Base-by-base conservation (phyloP, 2,797 vertebrate genomes). In the Sebastes iracundus region DNA sequence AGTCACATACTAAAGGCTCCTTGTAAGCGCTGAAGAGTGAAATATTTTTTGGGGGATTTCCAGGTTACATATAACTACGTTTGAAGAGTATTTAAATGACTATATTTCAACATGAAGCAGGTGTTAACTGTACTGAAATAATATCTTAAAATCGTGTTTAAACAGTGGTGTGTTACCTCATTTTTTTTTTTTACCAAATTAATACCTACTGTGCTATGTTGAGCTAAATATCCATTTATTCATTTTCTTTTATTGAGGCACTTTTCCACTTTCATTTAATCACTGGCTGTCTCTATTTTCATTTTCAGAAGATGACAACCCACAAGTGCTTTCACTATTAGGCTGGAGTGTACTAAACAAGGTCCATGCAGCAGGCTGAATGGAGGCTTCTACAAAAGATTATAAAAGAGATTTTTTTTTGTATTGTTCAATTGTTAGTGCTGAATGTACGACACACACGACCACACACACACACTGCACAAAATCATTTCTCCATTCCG, bases 191-290 rank as follows among this genome's bases (percentile, higher is more conserved):
- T 8, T 0, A 10, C 5, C 16, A n/a, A 28, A 62, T 69, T 1
- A 46, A 25, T 32, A 4, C 9, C 9, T 18, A 6, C 25, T 18
- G 25, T 3, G 7, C 12, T 16, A 10, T 22, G 8, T 28, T 20
- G 59, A 42, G 53, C 22, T 46, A 16, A 71, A 9, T 61, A 27
- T 16, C 9, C 12, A 49, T 49, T 49, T n/a, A 49, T 49, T 49
- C 2, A 49, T 20, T 20, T 49, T 14, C 30, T 60, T 23, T 72
- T 38, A 73, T 28, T 55, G 60, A 64, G 7, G 33, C 27, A 70
- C 55, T 61, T 75, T 73, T 49, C 16, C 46, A 52, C 55, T 33
- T 63, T 23, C 13, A 77, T 75, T 81, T 53, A 82, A 56, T 66
- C 18, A n/a, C 14, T 32, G 22, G 20, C 20, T 49, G 10, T 30